These are phyloP conservation scores for Marronus borbonicus DNA, from an alignment of 2,888 invertebrate genomes.

Conservation along the genomic window DNA sequence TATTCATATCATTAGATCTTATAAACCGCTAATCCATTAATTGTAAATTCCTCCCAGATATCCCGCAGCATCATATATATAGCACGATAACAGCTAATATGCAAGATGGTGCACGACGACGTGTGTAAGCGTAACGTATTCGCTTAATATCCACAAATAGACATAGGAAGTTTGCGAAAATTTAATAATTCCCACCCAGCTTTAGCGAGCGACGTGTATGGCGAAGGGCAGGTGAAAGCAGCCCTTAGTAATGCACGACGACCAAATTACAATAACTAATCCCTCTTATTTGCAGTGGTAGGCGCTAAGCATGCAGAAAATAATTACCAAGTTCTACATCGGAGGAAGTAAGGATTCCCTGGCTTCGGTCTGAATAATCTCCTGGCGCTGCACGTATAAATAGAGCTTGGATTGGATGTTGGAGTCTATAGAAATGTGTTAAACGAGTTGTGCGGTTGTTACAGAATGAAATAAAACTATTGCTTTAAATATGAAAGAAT, in stretches of 20 bases:
- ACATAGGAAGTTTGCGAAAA: conserved; percentile 4
- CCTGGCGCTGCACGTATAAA: background rate
- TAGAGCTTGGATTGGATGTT: background rate
- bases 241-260: conserved; percentile 8
- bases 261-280: conserved; percentile 20
- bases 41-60: background rate
- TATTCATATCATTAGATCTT: background rate
- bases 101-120: background rate
- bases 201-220: background rate
- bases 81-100: background rate
- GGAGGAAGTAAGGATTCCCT: background rate
- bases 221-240: conserved; percentile 21
- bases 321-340: conserved; percentile 8
- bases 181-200: conserved; percentile 10
- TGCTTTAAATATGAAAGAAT: too few relatives aligned
- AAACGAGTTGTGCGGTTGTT: too few relatives aligned
- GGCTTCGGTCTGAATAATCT: background rate
- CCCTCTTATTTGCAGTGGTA: conserved; percentile 26
- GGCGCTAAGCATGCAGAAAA: conserved; percentile 8
- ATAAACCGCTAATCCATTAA: background rate
- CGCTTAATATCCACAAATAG: background rate
- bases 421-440: too few relatives aligned
- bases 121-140: background rate
- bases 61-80: background rate
- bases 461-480: too few relatives aligned